Evolutionary conservation across 2,113 vertebrate genomes (phyloP), one percentile per base, ranked within the genome.

Genomic region (Bettongia penicillata): DNA sequence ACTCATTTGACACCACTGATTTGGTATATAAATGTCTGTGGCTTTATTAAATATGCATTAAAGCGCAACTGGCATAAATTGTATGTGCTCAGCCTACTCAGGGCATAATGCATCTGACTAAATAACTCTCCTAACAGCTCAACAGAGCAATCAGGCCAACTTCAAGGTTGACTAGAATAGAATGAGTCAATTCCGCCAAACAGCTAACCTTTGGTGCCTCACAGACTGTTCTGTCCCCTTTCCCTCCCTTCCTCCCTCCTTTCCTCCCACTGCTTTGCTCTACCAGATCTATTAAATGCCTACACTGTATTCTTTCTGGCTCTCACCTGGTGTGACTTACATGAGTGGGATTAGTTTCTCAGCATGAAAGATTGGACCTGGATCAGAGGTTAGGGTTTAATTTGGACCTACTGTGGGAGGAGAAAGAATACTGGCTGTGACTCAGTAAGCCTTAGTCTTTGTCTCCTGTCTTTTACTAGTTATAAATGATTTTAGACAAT

Each of bases 21-120:
- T 98, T 98, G 98, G 97, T 97, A 95, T 98, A 98, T 98, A 97
- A 97, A 98, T 98, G 98, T 98, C 98, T 98, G 96, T 94, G 94
- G 98, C 97, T 97, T 98, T 98, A 98, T 98, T 98, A 98, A 98
- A 98, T 98, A 98, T 98, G 97, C 98, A 98, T 98, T 98, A 98
- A 98, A 98, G 97, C 97, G 97, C 96, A 98, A 98, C 97, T 96
- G 94, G 98, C 98, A 98, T 98, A 98, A 98, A 98, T 98, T 98
- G 98, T 97, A 97, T 94, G 97, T 94, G 97, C 97, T 98, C 89
- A 94, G 94, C 97, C 97, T 97, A 98, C 98, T 98, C 97, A n/a
- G 95, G 97, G 97, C 94, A 97, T 98, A 98, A 98, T 97, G 94
- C 95, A 96, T 97, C 98, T 97, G 96, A 96, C 98, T 98, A 98